These are phyloP conservation scores for Suricata suricatta DNA, from an alignment of 2,113 vertebrate species.

Conservation along the genomic window DNA sequence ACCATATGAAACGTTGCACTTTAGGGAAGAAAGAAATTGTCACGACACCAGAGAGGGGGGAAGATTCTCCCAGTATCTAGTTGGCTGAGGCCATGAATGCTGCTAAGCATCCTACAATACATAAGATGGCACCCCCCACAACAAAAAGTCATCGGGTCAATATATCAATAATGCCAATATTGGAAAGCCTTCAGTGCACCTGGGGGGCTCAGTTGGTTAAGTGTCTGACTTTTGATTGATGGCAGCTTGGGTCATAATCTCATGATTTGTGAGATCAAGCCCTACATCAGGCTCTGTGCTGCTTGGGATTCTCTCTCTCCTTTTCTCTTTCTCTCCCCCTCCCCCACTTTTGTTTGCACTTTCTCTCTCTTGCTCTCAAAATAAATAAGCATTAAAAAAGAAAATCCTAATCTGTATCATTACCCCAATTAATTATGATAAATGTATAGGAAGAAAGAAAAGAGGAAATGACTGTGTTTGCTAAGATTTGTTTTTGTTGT, in stretches of 20 bases:
- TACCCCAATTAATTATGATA: background rate
- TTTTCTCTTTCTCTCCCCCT: too few relatives aligned
- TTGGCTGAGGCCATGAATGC: background rate
- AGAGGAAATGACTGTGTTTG: background rate
- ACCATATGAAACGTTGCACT: background rate
- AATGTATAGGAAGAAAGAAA: background rate
- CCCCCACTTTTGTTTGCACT: too few relatives aligned
- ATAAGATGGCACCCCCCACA: background rate
- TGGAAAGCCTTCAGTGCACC: background rate
- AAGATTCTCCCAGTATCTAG: background rate
- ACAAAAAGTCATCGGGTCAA: background rate
- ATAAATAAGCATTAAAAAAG: too few relatives aligned
- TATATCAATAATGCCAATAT: background rate
- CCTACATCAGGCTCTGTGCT: too few relatives aligned
- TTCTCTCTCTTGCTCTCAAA: too few relatives aligned
- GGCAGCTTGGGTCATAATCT: too few relatives aligned
- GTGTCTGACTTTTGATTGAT: too few relatives aligned
- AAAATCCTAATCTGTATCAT: background rate
- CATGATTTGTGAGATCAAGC: too few relatives aligned
- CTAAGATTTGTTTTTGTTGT: background rate
- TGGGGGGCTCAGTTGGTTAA: too few relatives aligned
- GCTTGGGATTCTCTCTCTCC: too few relatives aligned
- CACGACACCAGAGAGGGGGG: background rate
- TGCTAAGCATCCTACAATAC: background rate
- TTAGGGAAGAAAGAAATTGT: background rate